Evolutionary conservation across 2,888 invertebrate species (phyloP), one percentile per base, ranked within the genome.

Genomic region (Melanotus villosus): DNA sequence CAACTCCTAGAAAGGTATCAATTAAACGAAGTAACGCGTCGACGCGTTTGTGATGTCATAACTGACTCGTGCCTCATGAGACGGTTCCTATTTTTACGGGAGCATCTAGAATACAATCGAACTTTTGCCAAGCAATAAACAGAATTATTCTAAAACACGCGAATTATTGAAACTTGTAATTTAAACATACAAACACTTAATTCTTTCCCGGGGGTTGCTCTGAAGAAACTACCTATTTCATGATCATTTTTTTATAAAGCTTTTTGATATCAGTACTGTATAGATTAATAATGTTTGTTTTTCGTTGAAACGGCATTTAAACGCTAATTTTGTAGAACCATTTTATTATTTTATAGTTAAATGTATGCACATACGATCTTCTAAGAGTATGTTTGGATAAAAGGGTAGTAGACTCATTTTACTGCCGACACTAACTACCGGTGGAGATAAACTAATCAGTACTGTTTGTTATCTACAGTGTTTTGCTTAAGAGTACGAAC

Each of bases 1-100:
- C 77, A 77, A 79, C 80, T 79, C 80, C 81, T 75, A 75, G 78
- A 79, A 80, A 78, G 81, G 81, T 77, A 77, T 73, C 77, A 79
- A 79, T 79, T 78, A 73, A 68, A 73, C 69, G 73, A 65, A 72
- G 71, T 1, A 59, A 65, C 60, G 69, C 64, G 72, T 50, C 73
- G 75, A 67, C 73, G 74, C 68, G 66, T 30, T 68, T 62, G 75
- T 79, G 80, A 81, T 78, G 78, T 79, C 80, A 80, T 74, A 60
- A 70, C 65, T 74, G 75, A 77, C 76, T 77, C 75, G 77, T 74
- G 76, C 75, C 78, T 65, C 73, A 76, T 76, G 78, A 78, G 76
- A 75, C 73, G 58, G 56, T 57, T 65, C 56, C 77, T 80, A 80
- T 79, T 79, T 79, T 76, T 77, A 77, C 74, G 73, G 58, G 43